Base-by-base conservation (phyloP, 2,113 vertebrate species). In the Zosterops japonicus region DNA sequence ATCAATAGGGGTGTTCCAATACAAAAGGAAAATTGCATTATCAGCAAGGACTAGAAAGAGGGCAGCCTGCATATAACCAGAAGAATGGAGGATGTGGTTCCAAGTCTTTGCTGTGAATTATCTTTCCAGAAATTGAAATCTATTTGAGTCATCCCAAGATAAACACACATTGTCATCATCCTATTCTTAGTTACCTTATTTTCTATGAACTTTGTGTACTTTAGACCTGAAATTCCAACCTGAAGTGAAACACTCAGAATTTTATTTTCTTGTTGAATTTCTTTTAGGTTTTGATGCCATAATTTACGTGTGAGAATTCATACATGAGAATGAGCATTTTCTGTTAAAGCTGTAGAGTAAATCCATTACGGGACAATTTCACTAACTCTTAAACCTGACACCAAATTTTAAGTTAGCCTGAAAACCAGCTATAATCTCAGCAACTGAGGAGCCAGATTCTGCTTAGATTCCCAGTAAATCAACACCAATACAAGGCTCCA, bases 1-100 rank as follows among this genome's bases (percentile, higher is more conserved):
- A 71, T 9, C 0, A 0, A 25, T 55, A 27, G 8, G 11, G 2
- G 2, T 71, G 22, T 29, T 65, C 57, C 39, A 60, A 25, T 11
- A 83, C 0, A 7, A 83, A 83, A 53, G 7, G 31, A 87, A 78
- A 84, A 44, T 4, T 27, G 13, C 4, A 61, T 7, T 27, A 19
- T 24, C 36, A 82, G 31, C 20, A 71, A 78, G 35, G 25, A 41
- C 64, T 17, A 52, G 20, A 17, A 61, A 53, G 18, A 77, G 12
- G 24, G 29, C 31, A 87, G 39, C 20, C 11, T 69, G 12, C 29
- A 21, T 33, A 28, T 9, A 28, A 3, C 14, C 14, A 23, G 2
- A 6, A 83, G 14, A 86, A 35, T 1, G 8, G 27, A 83, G 12
- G 11, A 6, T 3, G 2, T 1, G 0, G 23, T 55, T 94, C 65